Conservation (phyloP, 2,113 vertebrate species). For the Gavia stellata region DNA sequence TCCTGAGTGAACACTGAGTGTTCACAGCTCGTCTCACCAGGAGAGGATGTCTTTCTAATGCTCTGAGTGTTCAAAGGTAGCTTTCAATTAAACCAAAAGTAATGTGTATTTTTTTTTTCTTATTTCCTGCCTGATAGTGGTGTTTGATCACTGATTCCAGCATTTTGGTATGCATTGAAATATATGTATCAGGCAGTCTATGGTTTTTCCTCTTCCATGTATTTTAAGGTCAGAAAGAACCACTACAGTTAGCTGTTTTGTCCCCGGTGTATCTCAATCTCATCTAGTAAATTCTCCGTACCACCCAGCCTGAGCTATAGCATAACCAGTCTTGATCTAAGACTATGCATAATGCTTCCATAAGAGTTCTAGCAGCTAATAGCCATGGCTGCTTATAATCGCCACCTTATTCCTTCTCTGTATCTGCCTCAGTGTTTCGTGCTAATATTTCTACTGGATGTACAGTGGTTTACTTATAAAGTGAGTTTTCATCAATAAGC, state of each 20-base stretch:
- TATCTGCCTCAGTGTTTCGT: neutral
- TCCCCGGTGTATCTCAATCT: neutral
- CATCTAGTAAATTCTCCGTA: neutral
- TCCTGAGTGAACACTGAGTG: neutral
- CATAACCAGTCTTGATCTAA: neutral
- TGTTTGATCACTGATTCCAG: neutral
- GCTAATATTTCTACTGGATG: neutral
- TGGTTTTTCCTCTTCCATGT: neutral
- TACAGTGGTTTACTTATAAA: neutral
- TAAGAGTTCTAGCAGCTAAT: neutral
- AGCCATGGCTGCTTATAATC: neutral
- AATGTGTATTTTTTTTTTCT: neutral
- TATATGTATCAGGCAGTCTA: neutral
- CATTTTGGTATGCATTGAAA: neutral
- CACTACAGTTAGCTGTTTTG: neutral
- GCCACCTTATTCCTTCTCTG: neutral
- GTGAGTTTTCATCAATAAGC: neutral
- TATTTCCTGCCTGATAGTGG: neutral
- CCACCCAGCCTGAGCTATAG: neutral
- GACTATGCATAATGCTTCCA: neutral
- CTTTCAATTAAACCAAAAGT: neutral
- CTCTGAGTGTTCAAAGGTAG: neutral
- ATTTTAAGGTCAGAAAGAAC: neutral
- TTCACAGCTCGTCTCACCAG: neutral
- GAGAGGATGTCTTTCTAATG: neutral